Evolutionary conservation across 2,888 invertebrate species (phyloP).

Genomic region (Exocentrus adspersus): DNA sequence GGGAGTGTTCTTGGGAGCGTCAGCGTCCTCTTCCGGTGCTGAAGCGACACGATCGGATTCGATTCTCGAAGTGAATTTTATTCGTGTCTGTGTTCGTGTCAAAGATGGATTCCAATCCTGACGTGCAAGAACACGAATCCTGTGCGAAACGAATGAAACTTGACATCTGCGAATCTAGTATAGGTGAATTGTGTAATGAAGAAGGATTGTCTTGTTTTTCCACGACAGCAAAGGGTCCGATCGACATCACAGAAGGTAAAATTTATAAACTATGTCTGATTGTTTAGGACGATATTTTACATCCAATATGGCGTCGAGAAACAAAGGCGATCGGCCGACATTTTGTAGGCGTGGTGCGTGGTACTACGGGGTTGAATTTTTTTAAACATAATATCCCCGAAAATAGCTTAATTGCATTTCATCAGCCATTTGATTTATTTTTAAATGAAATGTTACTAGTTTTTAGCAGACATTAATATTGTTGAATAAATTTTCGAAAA

Average conservation of each 20-base stretch:
- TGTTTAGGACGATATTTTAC: constrained; percentile 59
- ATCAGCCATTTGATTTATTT: constrained; percentile 23
- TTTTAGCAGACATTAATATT: constrained; percentile 22
- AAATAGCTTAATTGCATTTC: too few relatives aligned
- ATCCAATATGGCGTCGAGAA: constrained; percentile 62
- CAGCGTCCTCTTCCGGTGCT: constrained; percentile 53
- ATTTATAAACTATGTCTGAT: constrained; percentile 62
- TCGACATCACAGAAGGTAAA: constrained; percentile 63
- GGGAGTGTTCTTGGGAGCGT: too few relatives aligned
- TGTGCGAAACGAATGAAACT: constrained; percentile 62
- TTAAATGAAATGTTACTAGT: constrained; percentile 22
- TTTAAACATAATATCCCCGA: too few relatives aligned
- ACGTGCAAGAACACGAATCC: constrained; percentile 63
- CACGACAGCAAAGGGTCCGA: constrained; percentile 54
- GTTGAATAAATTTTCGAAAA: constrained; percentile 34
- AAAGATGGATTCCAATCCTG: constrained; percentile 64
- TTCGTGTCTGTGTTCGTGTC: constrained; percentile 65
- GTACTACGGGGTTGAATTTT: constrained; percentile 43
- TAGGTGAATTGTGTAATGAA: constrained; percentile 59
- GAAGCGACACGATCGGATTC: constrained; percentile 49
- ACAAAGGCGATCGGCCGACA: constrained; percentile 60
- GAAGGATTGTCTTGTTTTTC: constrained; percentile 59
- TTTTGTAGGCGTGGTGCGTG: constrained; percentile 64
- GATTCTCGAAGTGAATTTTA: constrained; percentile 50
- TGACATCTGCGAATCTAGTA: constrained; percentile 56